Evolutionary conservation across 2,113 vertebrate species (phyloP), one percentile per base, ranked within the genome.

Genomic region (Corythaixoides concolor): DNA sequence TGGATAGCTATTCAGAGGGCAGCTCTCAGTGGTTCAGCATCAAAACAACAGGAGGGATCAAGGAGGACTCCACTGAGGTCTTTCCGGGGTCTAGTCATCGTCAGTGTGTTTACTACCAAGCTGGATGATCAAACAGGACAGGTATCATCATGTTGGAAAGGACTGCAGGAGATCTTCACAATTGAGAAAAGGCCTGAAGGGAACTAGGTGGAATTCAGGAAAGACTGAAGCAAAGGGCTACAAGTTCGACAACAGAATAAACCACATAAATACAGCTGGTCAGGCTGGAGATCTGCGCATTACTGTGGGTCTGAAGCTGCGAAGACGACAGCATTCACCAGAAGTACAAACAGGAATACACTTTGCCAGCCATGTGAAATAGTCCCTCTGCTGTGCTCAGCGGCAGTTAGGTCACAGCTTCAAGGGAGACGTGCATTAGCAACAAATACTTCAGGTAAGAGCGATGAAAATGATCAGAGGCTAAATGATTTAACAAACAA

Each of bases 231-330:
- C 56, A 59, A 83, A 66, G 15, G 28, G 11, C 50, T 70, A 9
- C 3, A 33, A 60, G 32, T 35, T 45, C 0, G 1, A 58, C 39
- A 69, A 32, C 39, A 55, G 35, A 69, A 37, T 35, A 35, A 83
- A 64, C 24, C n/a, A 55, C 35, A 41, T 11, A 59, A 41, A 39
- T 20, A 35, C 8, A 52, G 52, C 52, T 60, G 45, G 33, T 21
- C 45, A 59, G 64, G 39, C n/a, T 52, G 22, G 6, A 59, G 47
- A 47, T 17, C 15, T 33, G 18, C 0, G 0, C 13, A 0, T 20
- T 37, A 13, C 14, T 4, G 33, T 3, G 14, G 32, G 12, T 52
- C 62, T 43, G 33, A 41, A 79, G 32, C 62, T 62, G 23, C 56
- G 58, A 43, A 58, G 56, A 52, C 1, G 11, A 66, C 24, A 26